A percentile compares a stretch with the other conserved stretches of the same genome.
Conservation (phyloP, 64 coral and sea anemone species). For the Montipora capricornis region DNA sequence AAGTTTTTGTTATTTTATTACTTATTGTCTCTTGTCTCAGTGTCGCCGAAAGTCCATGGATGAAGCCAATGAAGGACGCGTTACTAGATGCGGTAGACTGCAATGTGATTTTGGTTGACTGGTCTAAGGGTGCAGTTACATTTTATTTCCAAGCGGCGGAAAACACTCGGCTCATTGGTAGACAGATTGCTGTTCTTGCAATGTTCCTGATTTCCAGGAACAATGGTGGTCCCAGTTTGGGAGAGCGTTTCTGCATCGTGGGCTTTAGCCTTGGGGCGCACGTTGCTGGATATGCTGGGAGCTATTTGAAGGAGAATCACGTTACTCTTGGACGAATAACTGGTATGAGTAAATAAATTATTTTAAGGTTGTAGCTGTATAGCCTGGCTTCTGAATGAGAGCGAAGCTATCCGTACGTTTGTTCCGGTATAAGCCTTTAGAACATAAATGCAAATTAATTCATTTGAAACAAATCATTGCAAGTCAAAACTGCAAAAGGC, state of each 20-base stretch:
- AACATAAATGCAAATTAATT: too few species aligned
- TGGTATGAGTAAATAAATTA: background rate
- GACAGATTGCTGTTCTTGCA: slow-evolving; percentile 63
- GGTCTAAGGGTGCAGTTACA: slow-evolving; percentile 48
- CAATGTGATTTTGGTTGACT: slow-evolving; percentile 80
- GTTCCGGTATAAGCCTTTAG: too few species aligned
- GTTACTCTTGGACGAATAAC: slow-evolving; percentile 42
- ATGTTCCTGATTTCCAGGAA: slow-evolving; percentile 31
- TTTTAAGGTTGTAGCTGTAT: too few species aligned
- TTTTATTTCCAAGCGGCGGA: slow-evolving; percentile 8
- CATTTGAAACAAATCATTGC: too few species aligned
- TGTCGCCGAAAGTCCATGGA: slow-evolving; percentile 4
- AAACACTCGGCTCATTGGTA: slow-evolving; percentile 70
- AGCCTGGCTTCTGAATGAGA: too few species aligned
- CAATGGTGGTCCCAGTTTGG: background rate
- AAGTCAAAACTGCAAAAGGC: too few species aligned
- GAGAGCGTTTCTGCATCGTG: slow-evolving; percentile 37
- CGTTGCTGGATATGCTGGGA: slow-evolving; percentile 47
- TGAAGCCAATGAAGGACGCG: slow-evolving; percentile 44
- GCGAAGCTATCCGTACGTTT: too few species aligned
- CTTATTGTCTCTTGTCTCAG: background rate
- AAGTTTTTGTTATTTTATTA: background rate
- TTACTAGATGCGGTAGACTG: slow-evolving; percentile 19
- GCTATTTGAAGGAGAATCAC: background rate
- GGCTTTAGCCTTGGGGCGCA: slow-evolving; percentile 53